Evolutionary conservation across 1,140 invertebrate genomes (phyloP).

Genomic region (Doryteuthis pealeii): DNA sequence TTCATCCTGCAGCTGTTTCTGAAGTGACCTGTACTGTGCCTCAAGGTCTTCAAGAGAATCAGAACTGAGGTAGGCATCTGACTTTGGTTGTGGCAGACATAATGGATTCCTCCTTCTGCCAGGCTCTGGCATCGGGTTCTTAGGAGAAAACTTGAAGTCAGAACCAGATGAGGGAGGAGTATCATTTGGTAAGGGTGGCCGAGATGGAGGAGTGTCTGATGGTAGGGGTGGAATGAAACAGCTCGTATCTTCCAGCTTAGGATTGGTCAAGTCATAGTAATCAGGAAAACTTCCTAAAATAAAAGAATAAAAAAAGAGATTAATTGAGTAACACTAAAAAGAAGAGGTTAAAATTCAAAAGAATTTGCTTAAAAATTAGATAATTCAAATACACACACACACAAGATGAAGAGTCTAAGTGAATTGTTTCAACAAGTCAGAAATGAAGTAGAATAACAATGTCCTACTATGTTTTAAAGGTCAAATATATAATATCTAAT

Average conservation of each 20-base stretch:
- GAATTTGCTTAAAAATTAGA: too few relatives aligned
- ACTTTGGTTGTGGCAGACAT: neutral
- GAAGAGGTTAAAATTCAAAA: too few relatives aligned
- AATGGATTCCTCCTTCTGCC: constrained; percentile 1
- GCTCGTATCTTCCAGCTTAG: neutral
- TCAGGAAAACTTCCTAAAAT: constrained; percentile 9
- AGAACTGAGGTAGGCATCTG: neutral
- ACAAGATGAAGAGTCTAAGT: too few relatives aligned
- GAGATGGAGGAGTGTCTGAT: constrained; percentile 21
- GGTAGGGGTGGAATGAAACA: constrained; percentile 24
- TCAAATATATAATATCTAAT: too few relatives aligned
- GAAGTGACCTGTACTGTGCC: constrained; percentile 35
- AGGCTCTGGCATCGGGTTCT: neutral
- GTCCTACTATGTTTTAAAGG: too few relatives aligned
- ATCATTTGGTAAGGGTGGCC: constrained; percentile 24
- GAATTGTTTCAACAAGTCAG: too few relatives aligned
- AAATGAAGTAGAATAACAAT: too few relatives aligned
- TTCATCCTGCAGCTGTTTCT: constrained; percentile 32
- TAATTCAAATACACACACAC: too few relatives aligned
- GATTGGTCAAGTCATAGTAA: neutral
- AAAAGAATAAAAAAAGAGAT: constrained; percentile 18
- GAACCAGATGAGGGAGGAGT: constrained; percentile 32
- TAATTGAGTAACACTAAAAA: too few relatives aligned
- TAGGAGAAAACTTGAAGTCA: neutral
- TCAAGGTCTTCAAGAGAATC: constrained; percentile 40